phyloP scores from a whole-genome alignment of 2,888 invertebrate genomes.

The Perizoma flavofasciatum region DNA sequence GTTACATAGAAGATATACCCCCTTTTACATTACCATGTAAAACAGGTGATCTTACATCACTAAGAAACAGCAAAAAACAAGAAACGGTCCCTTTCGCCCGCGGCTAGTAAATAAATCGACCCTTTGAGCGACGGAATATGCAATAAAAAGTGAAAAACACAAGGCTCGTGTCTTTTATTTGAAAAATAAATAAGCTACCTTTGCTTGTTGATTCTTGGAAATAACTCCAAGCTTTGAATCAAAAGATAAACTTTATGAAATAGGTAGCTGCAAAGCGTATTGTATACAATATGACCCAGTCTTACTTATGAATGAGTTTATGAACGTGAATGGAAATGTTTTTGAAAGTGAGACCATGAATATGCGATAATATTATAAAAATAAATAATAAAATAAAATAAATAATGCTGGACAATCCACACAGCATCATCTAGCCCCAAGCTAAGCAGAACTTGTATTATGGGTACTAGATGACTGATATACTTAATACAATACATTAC shows the following conservation, averaged over 20 bases:
- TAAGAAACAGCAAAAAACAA: slow-evolving; percentile 36
- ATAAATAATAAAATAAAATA: too few species aligned
- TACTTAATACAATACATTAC: too few species aligned
- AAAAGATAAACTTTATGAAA: background rate
- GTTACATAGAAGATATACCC: too few species aligned
- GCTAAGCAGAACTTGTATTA: too few species aligned
- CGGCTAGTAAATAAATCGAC: slow-evolving; percentile 53
- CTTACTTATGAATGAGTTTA: too few species aligned
- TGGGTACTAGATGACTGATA: too few species aligned
- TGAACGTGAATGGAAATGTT: too few species aligned
- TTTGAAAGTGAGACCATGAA: too few species aligned
- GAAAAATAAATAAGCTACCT: slow-evolving; percentile 22
- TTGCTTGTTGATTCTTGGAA: slow-evolving; percentile 1
- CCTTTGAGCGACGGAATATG: slow-evolving; percentile 54
- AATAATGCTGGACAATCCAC: too few species aligned
- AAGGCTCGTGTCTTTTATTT: slow-evolving; percentile 16
- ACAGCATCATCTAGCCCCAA: too few species aligned
- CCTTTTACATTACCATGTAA: slow-evolving; percentile 17
- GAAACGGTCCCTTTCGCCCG: slow-evolving; percentile 43
- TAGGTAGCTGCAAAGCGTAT: background rate
- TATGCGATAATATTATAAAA: too few species aligned
- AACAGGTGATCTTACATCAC: slow-evolving; percentile 30
- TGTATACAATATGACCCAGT: background rate
- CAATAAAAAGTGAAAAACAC: slow-evolving; percentile 47
- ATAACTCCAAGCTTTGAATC: background rate